Percentiles rank a stretch among this genome's conserved stretches.
Conservation (phyloP, 2,113 vertebrate species). For the Megalops atlanticus region DNA sequence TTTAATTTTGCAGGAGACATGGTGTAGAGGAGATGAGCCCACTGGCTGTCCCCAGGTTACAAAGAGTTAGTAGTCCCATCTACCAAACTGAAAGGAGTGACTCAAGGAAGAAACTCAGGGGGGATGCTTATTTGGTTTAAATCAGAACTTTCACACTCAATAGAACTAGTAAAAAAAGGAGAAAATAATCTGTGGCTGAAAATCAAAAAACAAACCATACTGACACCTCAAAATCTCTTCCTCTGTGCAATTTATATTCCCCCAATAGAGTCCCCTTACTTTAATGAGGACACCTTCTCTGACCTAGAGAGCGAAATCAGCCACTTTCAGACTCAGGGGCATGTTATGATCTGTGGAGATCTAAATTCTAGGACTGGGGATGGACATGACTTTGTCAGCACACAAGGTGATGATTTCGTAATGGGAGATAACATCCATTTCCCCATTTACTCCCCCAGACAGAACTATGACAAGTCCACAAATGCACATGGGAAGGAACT, state of each 20-base stretch:
- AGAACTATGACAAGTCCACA: not conserved
- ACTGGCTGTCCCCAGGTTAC: not conserved
- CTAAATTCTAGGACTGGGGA: constrained; percentile 20
- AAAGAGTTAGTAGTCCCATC: not conserved
- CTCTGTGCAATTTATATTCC: constrained; percentile 21
- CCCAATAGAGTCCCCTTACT: constrained; percentile 6
- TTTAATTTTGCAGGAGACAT: no score
- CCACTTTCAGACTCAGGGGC: no score
- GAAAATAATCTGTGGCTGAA: not conserved
- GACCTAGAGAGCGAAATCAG: constrained; percentile 13
- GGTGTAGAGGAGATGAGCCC: not conserved
- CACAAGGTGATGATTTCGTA: not conserved
- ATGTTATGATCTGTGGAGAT: constrained; percentile 1
- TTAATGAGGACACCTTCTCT: constrained; percentile 15
- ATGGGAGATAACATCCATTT: not conserved
- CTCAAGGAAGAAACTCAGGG: constrained; percentile 16
- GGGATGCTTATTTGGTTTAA: not conserved
- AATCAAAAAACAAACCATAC: not conserved
- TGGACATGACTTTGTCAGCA: constrained; percentile 1
- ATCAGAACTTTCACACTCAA: not conserved
- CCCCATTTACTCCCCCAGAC: not conserved
- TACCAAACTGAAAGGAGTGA: constrained; percentile 1
- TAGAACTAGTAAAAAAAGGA: not conserved
- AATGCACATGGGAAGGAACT: not conserved
- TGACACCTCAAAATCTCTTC: constrained; percentile 9